phyloP scores from a whole-genome alignment of 2,797 vertebrate species.

The Alcedo quadribrachys region DNA sequence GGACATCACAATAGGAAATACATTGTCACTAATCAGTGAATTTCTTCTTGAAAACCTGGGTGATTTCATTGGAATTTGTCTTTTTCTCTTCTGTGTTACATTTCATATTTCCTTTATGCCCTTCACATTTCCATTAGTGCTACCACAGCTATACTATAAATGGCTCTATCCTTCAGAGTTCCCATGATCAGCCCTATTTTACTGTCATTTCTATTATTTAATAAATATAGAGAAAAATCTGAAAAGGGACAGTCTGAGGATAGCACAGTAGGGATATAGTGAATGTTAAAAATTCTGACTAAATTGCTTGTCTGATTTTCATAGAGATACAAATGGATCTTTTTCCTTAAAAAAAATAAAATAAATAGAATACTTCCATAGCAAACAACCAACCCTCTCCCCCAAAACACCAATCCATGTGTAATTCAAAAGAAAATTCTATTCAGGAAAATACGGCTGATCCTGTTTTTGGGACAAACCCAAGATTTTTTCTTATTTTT shows the following conservation, averaged over 20 bases:
- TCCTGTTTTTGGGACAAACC: neutral
- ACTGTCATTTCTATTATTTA: neutral
- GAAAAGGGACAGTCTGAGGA: neutral
- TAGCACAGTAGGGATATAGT: neutral
- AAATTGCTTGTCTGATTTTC: neutral
- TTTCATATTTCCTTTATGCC: neutral
- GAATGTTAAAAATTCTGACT: neutral
- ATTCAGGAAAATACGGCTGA: neutral
- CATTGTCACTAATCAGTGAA: neutral
- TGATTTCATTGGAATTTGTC: neutral
- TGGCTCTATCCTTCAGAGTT: neutral
- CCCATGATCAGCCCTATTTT: neutral
- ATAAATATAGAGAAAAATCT: neutral
- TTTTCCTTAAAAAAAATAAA: neutral
- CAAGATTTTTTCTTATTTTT: neutral
- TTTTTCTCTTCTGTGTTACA: neutral
- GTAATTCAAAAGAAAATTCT: neutral
- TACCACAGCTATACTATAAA: neutral
- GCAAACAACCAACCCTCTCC: rapidly evolving
- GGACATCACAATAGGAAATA: neutral
- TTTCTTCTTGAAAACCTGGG: neutral
- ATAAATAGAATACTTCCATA: neutral
- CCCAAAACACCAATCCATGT: neutral
- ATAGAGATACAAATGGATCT: neutral
- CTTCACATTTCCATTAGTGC: neutral